Conservation (phyloP, 1,140 invertebrate species). For the Tetramorium parvispinum region DNA sequence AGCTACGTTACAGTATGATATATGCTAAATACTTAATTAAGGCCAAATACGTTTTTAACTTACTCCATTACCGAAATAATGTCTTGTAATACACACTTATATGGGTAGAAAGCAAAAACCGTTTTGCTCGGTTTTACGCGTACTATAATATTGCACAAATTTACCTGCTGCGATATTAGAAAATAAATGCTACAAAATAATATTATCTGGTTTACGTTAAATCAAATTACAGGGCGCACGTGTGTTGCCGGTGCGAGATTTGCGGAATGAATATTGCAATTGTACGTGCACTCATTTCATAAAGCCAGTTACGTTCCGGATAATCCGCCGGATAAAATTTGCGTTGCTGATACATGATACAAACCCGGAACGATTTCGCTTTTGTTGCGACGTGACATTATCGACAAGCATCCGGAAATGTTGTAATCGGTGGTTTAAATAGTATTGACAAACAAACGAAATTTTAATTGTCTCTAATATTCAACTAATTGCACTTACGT, state of each 20-base stretch:
- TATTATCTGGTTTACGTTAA: conserved; percentile 6
- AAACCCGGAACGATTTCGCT: conserved; percentile 17
- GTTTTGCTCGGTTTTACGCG: background rate
- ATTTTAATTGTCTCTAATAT: background rate
- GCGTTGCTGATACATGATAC: conserved; percentile 26
- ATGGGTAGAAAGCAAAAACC: background rate
- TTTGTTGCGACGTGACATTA: conserved; percentile 18
- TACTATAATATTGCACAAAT: conserved; percentile 3
- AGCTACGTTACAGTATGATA: background rate
- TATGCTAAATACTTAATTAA: background rate
- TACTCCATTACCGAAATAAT: conserved; percentile 11
- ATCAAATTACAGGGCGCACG: conserved; percentile 8
- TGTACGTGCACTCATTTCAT: conserved; percentile 37
- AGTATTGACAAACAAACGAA: background rate
- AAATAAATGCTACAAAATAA: conserved; percentile 26
- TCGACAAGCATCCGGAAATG: background rate
- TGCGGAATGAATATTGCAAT: conserved; percentile 4
- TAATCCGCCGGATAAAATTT: conserved; percentile 22
- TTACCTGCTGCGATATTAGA: background rate
- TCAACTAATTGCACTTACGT: background rate
- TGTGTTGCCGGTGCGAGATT: conserved; percentile 1
- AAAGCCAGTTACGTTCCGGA: conserved; percentile 37
- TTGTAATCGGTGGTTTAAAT: conserved; percentile 8
- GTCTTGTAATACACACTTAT: background rate
- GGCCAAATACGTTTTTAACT: background rate